phyloP scores from a whole-genome alignment of 2,113 vertebrate genomes.

The Bungarus multicinctus region DNA sequence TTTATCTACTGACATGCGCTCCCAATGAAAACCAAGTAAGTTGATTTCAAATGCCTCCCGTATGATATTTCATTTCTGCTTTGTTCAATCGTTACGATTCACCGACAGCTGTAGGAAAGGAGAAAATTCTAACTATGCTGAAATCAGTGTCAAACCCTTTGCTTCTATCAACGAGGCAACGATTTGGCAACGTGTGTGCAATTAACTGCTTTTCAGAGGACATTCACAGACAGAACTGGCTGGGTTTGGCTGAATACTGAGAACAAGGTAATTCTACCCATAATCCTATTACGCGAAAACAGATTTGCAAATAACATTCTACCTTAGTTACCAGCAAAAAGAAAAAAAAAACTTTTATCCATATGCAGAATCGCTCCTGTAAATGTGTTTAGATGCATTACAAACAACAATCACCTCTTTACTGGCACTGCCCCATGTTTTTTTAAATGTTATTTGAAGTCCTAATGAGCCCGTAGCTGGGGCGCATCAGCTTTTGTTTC shows the following conservation, averaged over 20 bases:
- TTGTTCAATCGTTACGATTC: background rate
- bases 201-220: slow-evolving; percentile 23
- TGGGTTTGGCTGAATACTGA: slow-evolving; percentile 10
- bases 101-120: background rate
- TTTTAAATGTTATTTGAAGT: background rate
- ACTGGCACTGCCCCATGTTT: background rate
- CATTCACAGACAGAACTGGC: background rate
- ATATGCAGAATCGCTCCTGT: background rate
- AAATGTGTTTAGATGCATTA: background rate
- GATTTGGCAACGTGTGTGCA: slow-evolving; percentile 26
- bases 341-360: background rate
- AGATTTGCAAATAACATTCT: slow-evolving; percentile 39
- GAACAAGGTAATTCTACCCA: slow-evolving; percentile 37
- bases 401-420: slow-evolving; percentile 11
- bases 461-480: background rate
- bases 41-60: background rate
- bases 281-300: slow-evolving; percentile 54
- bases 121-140: background rate
- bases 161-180: background rate
- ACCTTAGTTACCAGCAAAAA: slow-evolving; percentile 23
- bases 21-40: background rate
- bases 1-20: background rate
- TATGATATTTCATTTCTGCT: slow-evolving; percentile 9
- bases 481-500: background rate
- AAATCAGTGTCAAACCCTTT: slow-evolving; percentile 13